These are phyloP conservation scores for Hypolimnas misippus DNA, from an alignment of 2,888 invertebrate species.

Conservation along the genomic window DNA sequence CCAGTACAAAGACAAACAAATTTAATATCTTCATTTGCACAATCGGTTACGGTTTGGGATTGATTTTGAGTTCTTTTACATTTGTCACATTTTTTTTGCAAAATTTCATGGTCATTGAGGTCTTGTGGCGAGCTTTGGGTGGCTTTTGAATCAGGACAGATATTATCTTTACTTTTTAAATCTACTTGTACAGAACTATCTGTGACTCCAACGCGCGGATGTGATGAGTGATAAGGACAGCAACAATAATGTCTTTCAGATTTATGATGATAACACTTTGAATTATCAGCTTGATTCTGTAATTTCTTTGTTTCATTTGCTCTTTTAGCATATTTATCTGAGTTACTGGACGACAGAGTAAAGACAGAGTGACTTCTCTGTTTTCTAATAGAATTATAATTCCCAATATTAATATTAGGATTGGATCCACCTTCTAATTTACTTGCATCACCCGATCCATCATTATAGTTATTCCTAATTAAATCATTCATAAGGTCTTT, in stretches of 20 bases:
- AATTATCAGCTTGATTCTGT: slow-evolving; percentile 53
- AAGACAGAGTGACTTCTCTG: slow-evolving; percentile 76
- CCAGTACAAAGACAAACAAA: slow-evolving; percentile 67
- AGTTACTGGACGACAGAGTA: slow-evolving; percentile 71
- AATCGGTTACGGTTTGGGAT: slow-evolving; percentile 47
- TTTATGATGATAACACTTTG: slow-evolving; percentile 56
- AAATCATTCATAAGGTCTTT: slow-evolving; percentile 74
- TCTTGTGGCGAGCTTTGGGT: slow-evolving; percentile 26
- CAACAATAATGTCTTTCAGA: slow-evolving; percentile 57
- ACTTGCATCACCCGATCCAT: slow-evolving; percentile 79
- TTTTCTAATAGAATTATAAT: slow-evolving; percentile 49
- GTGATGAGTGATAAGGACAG: slow-evolving; percentile 56
- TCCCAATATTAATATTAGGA: slow-evolving; percentile 52
- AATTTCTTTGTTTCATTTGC: not conserved
- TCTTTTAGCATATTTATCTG: slow-evolving; percentile 49
- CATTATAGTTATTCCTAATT: slow-evolving; percentile 73
- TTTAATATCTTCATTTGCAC: slow-evolving; percentile 53
- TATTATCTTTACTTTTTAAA: slow-evolving; percentile 48
- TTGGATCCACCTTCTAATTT: slow-evolving; percentile 67
- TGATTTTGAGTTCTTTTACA: slow-evolving; percentile 39
- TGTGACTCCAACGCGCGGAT: slow-evolving; percentile 53
- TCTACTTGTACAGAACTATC: slow-evolving; percentile 72
- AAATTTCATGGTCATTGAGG: slow-evolving; percentile 11
- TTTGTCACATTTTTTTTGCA: slow-evolving; percentile 38
- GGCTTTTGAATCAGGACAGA: slow-evolving; percentile 29